phyloP scores from a whole-genome alignment of 2,113 vertebrate genomes.

The Myocastor coypus region DNA sequence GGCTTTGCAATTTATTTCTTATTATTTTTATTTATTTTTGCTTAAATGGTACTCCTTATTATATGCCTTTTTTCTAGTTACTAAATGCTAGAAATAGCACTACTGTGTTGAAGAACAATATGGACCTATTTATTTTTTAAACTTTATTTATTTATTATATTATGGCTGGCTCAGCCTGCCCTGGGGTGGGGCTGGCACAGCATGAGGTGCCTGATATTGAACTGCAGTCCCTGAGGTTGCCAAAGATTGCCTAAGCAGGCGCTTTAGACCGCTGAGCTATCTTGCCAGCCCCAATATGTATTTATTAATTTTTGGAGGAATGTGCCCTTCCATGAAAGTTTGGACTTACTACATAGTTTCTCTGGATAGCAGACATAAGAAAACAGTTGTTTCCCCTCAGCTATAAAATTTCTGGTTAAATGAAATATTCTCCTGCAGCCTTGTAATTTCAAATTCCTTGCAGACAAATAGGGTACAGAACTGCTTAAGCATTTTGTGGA shows the following conservation, averaged over 20 bases:
- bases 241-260: no score
- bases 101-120: background rate
- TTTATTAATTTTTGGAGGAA: slow-evolving; percentile 27
- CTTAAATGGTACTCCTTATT: background rate
- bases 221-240: no score
- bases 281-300: background rate
- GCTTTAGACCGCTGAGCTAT: no score
- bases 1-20: background rate
- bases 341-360: background rate
- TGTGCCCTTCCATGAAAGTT: background rate
- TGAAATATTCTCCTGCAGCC: background rate
- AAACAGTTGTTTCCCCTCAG: slow-evolving; percentile 3
- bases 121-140: background rate
- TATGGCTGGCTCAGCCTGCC: no score
- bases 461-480: background rate
- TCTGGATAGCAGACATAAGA: background rate
- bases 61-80: background rate
- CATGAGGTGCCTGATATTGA: no score
- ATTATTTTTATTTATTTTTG: background rate
- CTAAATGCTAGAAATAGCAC: background rate
- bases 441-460: background rate
- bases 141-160: no score
- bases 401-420: slow-evolving; percentile 11
- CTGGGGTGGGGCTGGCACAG: no score
- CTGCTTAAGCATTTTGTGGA: background rate